phyloP scores from a whole-genome alignment of 2,113 vertebrate species.

The Onychorhynchus coronatus region DNA sequence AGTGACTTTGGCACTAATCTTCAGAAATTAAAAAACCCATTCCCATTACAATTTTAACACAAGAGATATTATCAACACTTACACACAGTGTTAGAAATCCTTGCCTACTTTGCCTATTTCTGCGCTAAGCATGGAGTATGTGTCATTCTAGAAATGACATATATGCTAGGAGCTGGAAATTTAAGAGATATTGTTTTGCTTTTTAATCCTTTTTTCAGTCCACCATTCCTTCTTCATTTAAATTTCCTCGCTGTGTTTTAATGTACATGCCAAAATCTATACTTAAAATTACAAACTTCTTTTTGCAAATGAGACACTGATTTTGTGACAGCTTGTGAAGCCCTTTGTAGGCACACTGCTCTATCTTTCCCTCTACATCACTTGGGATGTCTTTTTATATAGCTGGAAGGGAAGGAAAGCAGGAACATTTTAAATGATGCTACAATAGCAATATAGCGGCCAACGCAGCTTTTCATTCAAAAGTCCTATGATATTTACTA shows the following conservation, averaged over 20 bases:
- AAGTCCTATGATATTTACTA: background rate
- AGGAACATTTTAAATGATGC: background rate
- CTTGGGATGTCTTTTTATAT: background rate
- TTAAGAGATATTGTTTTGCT: background rate
- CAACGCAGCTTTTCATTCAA: background rate
- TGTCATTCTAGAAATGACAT: background rate
- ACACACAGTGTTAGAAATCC: background rate
- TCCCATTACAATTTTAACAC: background rate
- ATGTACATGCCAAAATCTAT: background rate
- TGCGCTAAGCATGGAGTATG: background rate
- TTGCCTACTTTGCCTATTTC: background rate
- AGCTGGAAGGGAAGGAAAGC: background rate
- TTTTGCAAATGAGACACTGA: background rate
- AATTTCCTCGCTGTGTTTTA: background rate
- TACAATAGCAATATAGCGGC: background rate
- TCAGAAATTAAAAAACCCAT: background rate
- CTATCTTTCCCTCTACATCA: background rate
- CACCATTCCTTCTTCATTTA: background rate
- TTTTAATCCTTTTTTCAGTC: background rate
- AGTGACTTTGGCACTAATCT: background rate
- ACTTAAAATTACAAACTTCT: background rate
- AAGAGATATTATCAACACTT: background rate
- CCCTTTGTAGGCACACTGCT: background rate
- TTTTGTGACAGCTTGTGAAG: background rate
- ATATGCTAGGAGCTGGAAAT: background rate